Evolutionary conservation across 2,797 vertebrate species (phyloP), one percentile per base, ranked within the genome.

Genomic region (Aphelocoma californica): DNA sequence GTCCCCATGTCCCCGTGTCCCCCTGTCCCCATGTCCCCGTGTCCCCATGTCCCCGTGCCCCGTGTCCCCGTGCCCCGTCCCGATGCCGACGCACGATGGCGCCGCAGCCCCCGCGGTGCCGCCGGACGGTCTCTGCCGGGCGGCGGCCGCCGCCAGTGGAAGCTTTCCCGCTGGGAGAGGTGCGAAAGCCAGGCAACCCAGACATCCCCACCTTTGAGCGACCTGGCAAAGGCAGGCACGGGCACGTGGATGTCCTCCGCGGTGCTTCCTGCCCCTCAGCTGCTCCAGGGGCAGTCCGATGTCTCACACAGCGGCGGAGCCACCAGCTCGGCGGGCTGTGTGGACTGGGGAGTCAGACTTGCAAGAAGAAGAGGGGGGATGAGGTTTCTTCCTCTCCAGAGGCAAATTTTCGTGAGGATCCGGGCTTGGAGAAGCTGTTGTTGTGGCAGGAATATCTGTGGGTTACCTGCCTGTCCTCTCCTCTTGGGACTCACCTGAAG

Each of bases 281-380:
- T 28, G 44, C n/a, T 34, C 11, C 57, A 17, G 9, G 26, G 11
- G n/a, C 64, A 4, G 10, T 8, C 15, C 29, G 23, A 4, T 16
- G 58, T 10, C 67, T 40, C 45, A 2, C 19, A 44, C 44, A 44
- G 18, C 18, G 18, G 18, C 18, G 18, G 44, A 74, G 57, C 51
- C 15, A 0, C 26, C n/a, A 7, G 9, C 9, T 14, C 14, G 0
- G 1, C 17, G 1, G 7, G 5, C 29, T 34, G 4, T 0, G 1
- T 7, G 2, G 3, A 4, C 12, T 0, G 0, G 12, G 38, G 44
- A 48, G 11, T 36, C 42, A 26, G 8, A 5, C 16, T 40, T 21
- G 32, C 5, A 34, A 23, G 78, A 58, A 40, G 1, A 51, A 60
- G 47, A 23, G 32, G 2, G 2, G 1, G 5, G 9, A 15, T 50